phyloP scores from a whole-genome alignment of 2,113 vertebrate species.

The Benitochromis conjunctus region DNA sequence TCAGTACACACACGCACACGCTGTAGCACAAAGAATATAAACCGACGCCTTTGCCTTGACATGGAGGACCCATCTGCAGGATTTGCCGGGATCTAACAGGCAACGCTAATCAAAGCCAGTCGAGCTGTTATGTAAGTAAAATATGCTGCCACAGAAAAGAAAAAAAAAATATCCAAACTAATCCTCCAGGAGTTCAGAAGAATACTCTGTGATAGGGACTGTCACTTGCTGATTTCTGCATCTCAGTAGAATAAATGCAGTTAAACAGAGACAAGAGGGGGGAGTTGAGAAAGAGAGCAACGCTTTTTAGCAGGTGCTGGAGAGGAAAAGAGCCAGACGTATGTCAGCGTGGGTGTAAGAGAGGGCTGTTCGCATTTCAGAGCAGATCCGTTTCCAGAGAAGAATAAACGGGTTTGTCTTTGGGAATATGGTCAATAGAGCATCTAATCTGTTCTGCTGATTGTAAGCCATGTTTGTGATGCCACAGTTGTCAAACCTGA shows the following conservation, averaged over 20 bases:
- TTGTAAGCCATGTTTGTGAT: not conserved
- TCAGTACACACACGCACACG: not conserved
- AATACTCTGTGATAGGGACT: not conserved
- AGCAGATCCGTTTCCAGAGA: not conserved
- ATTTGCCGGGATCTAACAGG: slow-evolving; percentile 6
- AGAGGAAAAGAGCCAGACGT: slow-evolving; percentile 25
- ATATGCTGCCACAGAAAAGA: not conserved
- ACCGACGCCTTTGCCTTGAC: slow-evolving; percentile 7
- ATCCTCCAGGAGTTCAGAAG: slow-evolving; percentile 36
- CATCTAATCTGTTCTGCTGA: not conserved
- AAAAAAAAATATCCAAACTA: not conserved
- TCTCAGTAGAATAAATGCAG: not conserved
- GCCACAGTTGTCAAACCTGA: not conserved
- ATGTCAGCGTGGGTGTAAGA: slow-evolving; percentile 1
- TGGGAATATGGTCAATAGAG: not conserved
- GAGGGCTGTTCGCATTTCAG: not conserved
- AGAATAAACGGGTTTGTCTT: not conserved
- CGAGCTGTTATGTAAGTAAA: slow-evolving; percentile 46
- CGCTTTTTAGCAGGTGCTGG: not conserved
- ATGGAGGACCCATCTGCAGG: slow-evolving; percentile 28
- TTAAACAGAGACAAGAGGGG: slow-evolving; percentile 8
- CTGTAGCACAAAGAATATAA: slow-evolving; percentile 2
- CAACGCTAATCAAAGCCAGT: slow-evolving; percentile 37
- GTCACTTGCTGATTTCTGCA: not conserved
- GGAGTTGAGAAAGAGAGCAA: not conserved